Conservation (phyloP, 2,888 invertebrate species). For the Cataglyphis altisquamis region DNA sequence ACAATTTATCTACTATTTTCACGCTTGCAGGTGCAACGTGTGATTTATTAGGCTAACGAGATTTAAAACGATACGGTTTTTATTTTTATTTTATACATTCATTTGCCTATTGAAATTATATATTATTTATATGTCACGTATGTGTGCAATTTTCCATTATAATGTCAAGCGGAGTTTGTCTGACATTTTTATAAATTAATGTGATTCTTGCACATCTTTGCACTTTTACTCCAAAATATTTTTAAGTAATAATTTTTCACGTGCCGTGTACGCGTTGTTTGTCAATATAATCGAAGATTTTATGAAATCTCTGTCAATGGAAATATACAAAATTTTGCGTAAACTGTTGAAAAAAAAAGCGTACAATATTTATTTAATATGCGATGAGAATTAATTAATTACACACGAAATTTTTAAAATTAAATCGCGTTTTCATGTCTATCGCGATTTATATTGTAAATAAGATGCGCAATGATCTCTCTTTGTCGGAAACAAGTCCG, state of each 20-base stretch:
- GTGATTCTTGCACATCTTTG: background rate
- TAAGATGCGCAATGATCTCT: slow-evolving; percentile 9
- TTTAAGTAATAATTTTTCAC: too few relatives aligned
- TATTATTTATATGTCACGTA: background rate
- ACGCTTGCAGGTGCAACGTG: background rate
- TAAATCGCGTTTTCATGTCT: too few relatives aligned
- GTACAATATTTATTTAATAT: background rate
- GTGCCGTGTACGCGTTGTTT: too few relatives aligned
- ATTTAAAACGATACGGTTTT: background rate
- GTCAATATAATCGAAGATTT: too few relatives aligned
- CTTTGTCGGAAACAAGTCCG: background rate
- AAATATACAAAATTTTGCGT: background rate
- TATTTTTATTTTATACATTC: background rate
- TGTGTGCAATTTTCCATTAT: background rate
- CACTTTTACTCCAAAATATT: background rate
- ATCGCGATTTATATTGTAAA: slow-evolving; percentile 3
- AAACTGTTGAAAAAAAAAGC: background rate
- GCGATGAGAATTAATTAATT: background rate
- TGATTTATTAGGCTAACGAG: slow-evolving; percentile 3
- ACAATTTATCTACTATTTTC: background rate
- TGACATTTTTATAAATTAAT: background rate
- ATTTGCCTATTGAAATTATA: background rate
- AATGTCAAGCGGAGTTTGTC: background rate
- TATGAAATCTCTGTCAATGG: too few relatives aligned
- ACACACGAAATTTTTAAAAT: background rate